Base-by-base conservation (phyloP, 1,140 invertebrate species). In the Conopomorpha cramerella region DNA sequence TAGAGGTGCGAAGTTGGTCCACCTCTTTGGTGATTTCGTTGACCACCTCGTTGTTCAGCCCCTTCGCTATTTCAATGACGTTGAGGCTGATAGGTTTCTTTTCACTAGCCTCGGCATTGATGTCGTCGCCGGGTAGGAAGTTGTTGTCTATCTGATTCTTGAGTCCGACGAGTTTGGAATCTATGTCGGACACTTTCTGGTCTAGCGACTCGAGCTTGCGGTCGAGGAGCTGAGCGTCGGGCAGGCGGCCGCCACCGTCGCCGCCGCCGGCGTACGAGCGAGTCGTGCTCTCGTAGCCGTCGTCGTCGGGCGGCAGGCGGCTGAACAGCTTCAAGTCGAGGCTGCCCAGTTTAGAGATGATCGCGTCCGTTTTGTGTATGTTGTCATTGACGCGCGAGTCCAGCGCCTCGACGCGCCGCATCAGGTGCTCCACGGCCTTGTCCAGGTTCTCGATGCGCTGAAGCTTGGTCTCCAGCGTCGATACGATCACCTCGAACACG, bases 401-500 rank as follows among this genome's bases (percentile, higher is more conserved):
- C 14, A 93, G 65, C 3, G 83, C 83, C 68, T 93, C 91, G 0
- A 93, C 86, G 51, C 90, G 76, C 46, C 90, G 78, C 86, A 91
- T 91, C 30, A 94, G 65, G 55, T 91, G 87, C 55, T 93, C 90
- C 0, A 93, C 87, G 0, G 90, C 90, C 62, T 89, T 88, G 55
- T 93, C 91, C 29, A 94, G 62, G 60, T 91, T 92, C 57, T 93
- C 91, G 48, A 93, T 91, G 39, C 90, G 80, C 54, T 92, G 88
- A 2, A 94, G 74, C 78, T 93, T 93, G 8, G 87, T 89, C 61
- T 94, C 91, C 44, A 94, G 74, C 8, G 90, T 93, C 37, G 89
- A 91, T 13, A 93, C 88, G 43, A 93, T 89, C 7, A 91, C 88
- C 67, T 93, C 91, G 71, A 93, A 92, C 17, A 94, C 87, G 52